These are phyloP conservation scores for Pangasius larnaudii DNA, from an alignment of 2,797 vertebrate species.

Conservation along the genomic window DNA sequence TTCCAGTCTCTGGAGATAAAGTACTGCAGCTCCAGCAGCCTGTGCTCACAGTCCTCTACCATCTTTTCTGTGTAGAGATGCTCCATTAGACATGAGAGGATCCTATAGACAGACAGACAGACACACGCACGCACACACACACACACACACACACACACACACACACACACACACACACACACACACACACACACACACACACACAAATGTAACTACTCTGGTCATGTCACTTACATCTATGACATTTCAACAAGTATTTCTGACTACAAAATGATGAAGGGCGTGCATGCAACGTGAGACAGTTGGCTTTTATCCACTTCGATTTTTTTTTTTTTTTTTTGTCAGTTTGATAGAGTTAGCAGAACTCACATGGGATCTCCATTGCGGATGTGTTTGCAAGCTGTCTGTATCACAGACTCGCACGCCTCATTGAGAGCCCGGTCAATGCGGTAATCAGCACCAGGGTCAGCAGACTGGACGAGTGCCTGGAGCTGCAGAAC, in stretches of 20 bases:
- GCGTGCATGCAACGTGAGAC: not conserved
- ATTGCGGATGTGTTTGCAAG: constrained; percentile 95
- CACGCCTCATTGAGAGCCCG: constrained; percentile 95
- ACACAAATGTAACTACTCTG: not conserved
- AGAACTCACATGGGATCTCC: constrained; percentile 92
- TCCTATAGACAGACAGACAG: constrained; percentile 72
- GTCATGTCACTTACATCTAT: not conserved
- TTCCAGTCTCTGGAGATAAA: constrained; percentile 91
- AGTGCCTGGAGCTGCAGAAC: constrained; percentile 87
- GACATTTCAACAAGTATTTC: not conserved
- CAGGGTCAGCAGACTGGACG: constrained; percentile 93
- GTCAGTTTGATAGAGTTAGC: not conserved
- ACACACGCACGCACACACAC: constrained; percentile 25
- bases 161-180: constrained; percentile 2
- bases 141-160: constrained; percentile 16
- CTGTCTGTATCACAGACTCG: constrained; percentile 95
- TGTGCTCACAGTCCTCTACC: constrained; percentile 87
- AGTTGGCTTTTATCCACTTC: not conserved
- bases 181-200: constrained; percentile 21
- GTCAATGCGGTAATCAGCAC: constrained; percentile 94
- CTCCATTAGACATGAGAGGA: constrained; percentile 93
- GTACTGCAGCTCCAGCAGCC: constrained; percentile 87
- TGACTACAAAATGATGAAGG: too few relatives aligned
- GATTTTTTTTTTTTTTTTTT: not conserved
- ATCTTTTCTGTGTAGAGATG: constrained; percentile 88